Evolutionary conservation across 2,888 invertebrate species (phyloP).

Genomic region (Leucophenga montana): DNA sequence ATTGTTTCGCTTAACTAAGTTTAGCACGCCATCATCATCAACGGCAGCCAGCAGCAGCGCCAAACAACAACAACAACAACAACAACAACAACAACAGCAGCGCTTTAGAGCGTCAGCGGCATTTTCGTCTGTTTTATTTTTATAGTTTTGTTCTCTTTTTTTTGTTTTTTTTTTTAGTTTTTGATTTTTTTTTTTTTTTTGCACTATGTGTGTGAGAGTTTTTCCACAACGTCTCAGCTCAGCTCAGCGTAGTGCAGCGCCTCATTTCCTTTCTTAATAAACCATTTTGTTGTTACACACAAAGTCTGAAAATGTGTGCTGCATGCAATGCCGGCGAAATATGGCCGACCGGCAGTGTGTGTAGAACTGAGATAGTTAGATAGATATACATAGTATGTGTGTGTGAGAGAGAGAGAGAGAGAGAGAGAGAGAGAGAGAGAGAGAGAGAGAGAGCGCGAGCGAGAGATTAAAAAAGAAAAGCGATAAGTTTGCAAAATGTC

Average conservation of each 20-base stretch:
- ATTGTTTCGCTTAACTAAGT: slow-evolving; percentile 40
- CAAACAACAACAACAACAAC: too few relatives aligned
- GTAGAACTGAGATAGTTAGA: slow-evolving; percentile 7
- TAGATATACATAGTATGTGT: too few relatives aligned
- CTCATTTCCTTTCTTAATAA: slow-evolving; percentile 49
- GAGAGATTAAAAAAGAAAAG: slow-evolving; percentile 25
- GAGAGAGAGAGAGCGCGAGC: not conserved
- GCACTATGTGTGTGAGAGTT: slow-evolving; percentile 1
- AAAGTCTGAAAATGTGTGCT: slow-evolving; percentile 45
- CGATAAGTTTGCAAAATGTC: slow-evolving; percentile 26
- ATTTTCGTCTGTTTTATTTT: slow-evolving; percentile 4
- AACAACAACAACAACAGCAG: not conserved
- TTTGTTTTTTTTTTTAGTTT: not conserved
- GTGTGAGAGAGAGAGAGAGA: not conserved
- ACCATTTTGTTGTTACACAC: slow-evolving; percentile 50
- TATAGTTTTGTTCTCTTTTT: slow-evolving; percentile 19
- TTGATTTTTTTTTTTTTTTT: slow-evolving; percentile 8
- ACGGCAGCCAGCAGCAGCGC: not conserved
- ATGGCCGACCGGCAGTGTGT: too few relatives aligned
- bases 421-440: too few relatives aligned
- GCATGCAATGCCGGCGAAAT: slow-evolving; percentile 34
- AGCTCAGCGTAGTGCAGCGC: slow-evolving; percentile 31
- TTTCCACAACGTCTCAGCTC: not conserved
- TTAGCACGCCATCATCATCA: slow-evolving; percentile 37
- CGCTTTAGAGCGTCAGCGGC: not conserved